These are phyloP conservation scores for Aleadryas rufinucha DNA, from an alignment of 2,113 vertebrate genomes.

Conservation along the genomic window DNA sequence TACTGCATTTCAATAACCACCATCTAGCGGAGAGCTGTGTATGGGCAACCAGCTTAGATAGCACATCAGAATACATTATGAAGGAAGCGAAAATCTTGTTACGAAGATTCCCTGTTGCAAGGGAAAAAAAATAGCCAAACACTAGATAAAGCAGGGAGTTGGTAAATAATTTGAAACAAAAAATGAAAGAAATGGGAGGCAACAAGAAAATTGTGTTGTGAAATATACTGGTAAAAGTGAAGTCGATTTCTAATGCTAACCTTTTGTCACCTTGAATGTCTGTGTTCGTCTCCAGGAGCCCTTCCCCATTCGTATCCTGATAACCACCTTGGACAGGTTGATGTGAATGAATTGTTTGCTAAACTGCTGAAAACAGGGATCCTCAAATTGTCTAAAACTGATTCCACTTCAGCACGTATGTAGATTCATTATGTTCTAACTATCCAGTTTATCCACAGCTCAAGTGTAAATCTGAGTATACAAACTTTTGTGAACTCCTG, in stretches of 20 bases:
- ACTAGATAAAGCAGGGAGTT: not conserved
- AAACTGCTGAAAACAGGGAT: conserved; percentile 93
- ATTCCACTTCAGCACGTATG: conserved; percentile 69
- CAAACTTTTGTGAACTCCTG: not conserved
- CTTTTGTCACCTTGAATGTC: not conserved
- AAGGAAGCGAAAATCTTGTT: not conserved
- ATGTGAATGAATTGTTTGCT: conserved; percentile 92
- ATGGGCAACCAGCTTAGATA: not conserved
- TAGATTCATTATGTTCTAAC: not conserved
- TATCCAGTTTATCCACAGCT: not conserved
- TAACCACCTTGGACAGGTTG: conserved; percentile 94
- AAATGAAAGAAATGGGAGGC: not conserved
- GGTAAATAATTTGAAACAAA: not conserved
- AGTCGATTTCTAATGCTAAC: not conserved
- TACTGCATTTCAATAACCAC: not conserved
- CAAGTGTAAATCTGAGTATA: not conserved
- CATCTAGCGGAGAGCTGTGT: not conserved
- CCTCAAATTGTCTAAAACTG: conserved; percentile 82
- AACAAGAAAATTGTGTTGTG: not conserved
- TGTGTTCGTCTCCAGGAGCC: conserved; percentile 17
- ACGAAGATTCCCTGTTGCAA: not conserved
- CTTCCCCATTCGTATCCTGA: conserved; percentile 80
- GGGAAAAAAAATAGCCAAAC: not conserved
- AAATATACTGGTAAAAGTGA: not conserved
- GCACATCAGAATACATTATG: not conserved